Evolutionary conservation across 2,888 invertebrate genomes (phyloP), one percentile per base, ranked within the genome.

Genomic region (Hirtodrosophila alboralis): DNA sequence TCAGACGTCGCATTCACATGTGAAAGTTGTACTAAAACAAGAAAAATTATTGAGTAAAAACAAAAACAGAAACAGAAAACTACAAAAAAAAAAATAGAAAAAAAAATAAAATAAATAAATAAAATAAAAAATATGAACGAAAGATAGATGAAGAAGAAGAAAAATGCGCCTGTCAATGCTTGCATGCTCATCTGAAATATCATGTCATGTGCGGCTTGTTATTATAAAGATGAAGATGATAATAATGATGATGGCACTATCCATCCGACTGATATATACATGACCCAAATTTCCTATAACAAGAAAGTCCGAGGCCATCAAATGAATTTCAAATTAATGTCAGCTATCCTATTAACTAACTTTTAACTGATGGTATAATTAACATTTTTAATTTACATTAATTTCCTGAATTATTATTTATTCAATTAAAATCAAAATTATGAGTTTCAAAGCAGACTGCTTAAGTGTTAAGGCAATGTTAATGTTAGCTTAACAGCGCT

Each of bases 1-100:
- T 58, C 75, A 68, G 54, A 48, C 67, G 26, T 62, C 70, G 38
- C 75, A 64, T 71, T 74, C 78, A 78, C 72, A 79, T 81, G 79
- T 78, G 79, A 79, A 79, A 79, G 79, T 81, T 79, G 74, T 68
- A 68, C 60, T 53, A 78, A 78, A 75, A 68, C 68, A 60, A 75
- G 74, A 76, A 70, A 81, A 71, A 44, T 75, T 71, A 71, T 78
- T 75, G 71, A 75, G 54, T 54, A 70, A 70, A 79, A 66, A 63
- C 52, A 56, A 56, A 62, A 58, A 71, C 51, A 59, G 28, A 57
- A 47, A 41, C 26, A 45, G 21, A 12, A 43, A 27, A 37, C 43
- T 18, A 52, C 27, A 16, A 33, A 44, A 18, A 49, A 37, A 30
- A 37, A 45, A 23, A 41, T 10, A 26, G 1, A 43, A 14, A 23